phyloP scores from a whole-genome alignment of 2,888 invertebrate species.

The Acanthosepion lycidas region DNA sequence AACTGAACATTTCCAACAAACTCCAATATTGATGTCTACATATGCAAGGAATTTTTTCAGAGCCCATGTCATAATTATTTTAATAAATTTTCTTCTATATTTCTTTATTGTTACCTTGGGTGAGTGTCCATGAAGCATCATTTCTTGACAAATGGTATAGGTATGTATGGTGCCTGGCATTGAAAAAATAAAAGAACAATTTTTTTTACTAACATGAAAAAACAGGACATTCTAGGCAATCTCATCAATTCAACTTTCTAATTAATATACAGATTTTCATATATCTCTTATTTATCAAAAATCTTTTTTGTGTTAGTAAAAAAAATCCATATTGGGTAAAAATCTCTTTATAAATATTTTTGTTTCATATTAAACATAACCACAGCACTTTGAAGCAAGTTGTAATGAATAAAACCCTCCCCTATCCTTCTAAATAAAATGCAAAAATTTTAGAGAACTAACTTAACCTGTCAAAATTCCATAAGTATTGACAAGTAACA shows the following conservation, averaged over 20 bases:
- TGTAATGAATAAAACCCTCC: no score
- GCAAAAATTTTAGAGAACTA: no score
- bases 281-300: background rate
- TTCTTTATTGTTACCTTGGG: slow-evolving; percentile 62
- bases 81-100: background rate
- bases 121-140: slow-evolving; percentile 74
- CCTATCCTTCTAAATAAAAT: no score
- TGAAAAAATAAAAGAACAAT: background rate
- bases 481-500: no score
- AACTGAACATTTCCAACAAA: no score
- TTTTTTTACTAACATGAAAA: no score
- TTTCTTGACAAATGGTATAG: slow-evolving; percentile 72
- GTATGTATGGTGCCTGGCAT: slow-evolving; percentile 73
- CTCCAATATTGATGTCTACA: no score
- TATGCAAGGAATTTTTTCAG: no score
- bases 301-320: background rate
- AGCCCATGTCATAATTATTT: background rate
- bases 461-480: no score
- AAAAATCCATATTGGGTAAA: background rate
- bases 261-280: background rate
- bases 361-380: no score
- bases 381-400: no score
- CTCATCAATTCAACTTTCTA: background rate
- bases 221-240: background rate
- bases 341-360: no score